Evolutionary conservation across 2,113 vertebrate genomes (phyloP).

Genomic region (Lethenteron reissneri): DNA sequence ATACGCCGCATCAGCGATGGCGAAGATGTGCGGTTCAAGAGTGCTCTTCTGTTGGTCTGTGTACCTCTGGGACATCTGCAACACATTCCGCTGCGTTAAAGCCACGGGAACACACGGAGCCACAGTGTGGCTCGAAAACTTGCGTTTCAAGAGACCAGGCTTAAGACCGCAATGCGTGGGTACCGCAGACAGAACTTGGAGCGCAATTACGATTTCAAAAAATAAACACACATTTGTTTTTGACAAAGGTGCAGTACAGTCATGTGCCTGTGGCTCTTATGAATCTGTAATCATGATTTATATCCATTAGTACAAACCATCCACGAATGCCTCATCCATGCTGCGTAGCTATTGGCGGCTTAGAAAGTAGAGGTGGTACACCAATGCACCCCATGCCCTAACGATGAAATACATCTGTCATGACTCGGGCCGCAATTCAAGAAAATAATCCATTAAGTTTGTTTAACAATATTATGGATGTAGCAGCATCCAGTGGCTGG

Average conservation of each 20-base stretch:
- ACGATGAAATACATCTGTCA: too few species aligned
- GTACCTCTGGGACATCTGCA: constrained; percentile 23
- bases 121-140: neutral
- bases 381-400: too few species aligned
- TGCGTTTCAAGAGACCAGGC: neutral
- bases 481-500: too few species aligned
- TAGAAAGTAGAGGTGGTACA: too few species aligned
- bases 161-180: neutral
- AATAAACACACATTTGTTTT: neutral
- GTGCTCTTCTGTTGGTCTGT: constrained; percentile 14
- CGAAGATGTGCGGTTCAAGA: constrained; percentile 27
- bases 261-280: neutral
- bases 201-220: neutral
- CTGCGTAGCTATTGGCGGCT: too few species aligned
- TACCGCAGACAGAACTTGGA: neutral
- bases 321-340: too few species aligned
- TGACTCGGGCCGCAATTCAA: too few species aligned
- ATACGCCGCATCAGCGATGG: constrained; percentile 26
- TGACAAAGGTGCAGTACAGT: neutral
- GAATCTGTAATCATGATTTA: too few species aligned
- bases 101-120: neutral
- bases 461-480: too few species aligned
- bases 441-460: too few species aligned
- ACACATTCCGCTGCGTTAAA: too few species aligned
- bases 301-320: too few species aligned